A percentile compares a stretch with the other conserved stretches of the same genome.
These are phyloP conservation scores for Pimephales promelas DNA, from an alignment of 2,113 vertebrate species.

Conservation along the genomic window DNA sequence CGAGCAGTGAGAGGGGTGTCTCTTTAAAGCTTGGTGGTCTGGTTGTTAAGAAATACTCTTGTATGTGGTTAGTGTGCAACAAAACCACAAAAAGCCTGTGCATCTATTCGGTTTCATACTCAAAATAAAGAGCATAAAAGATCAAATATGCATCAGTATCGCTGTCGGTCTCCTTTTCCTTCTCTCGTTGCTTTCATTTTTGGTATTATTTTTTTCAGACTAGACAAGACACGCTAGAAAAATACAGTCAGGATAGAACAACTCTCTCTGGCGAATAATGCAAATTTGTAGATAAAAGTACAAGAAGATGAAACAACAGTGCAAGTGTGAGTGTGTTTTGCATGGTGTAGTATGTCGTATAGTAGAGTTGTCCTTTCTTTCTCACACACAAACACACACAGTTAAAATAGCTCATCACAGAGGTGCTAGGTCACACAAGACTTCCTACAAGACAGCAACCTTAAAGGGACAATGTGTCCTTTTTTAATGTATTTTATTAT, in stretches of 20 bases:
- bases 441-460: not conserved
- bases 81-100: slow-evolving; percentile 45
- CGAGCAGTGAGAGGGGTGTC: slow-evolving; percentile 1
- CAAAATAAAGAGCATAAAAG: slow-evolving; percentile 39
- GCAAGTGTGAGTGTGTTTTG: slow-evolving; percentile 1
- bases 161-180: not conserved
- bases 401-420: slow-evolving; percentile 28
- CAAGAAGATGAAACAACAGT: not conserved
- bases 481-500: too few relatives aligned
- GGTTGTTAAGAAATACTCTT: slow-evolving; percentile 36
- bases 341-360: not conserved
- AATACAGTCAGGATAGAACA: slow-evolving; percentile 33
- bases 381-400: not conserved
- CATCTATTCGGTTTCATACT: not conserved
- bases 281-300: slow-evolving; percentile 50
- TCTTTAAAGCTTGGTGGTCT: slow-evolving; percentile 29
- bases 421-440: slow-evolving; percentile 32
- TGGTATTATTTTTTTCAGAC: not conserved
- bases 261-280: slow-evolving; percentile 41
- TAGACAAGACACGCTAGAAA: slow-evolving; percentile 41
- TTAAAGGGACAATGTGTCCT: too few relatives aligned
- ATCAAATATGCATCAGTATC: slow-evolving; percentile 22
- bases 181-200: not conserved
- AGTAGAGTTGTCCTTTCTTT: not conserved
- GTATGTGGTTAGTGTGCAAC: slow-evolving; percentile 44